Base-by-base conservation (phyloP, 2,888 invertebrate species). In the Gortyna flavago region DNA sequence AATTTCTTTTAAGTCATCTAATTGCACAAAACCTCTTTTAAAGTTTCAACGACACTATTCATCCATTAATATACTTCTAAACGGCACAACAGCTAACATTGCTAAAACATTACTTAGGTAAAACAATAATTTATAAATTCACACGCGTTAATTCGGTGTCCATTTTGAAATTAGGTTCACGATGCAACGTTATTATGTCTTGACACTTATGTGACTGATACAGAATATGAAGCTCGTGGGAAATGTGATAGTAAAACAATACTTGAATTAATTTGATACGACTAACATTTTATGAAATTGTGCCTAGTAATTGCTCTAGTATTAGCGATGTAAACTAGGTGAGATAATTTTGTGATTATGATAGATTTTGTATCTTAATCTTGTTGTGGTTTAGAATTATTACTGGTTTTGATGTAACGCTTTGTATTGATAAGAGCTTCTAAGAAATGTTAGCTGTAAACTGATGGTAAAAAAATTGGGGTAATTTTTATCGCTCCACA, bases 161-260 rank as follows among this genome's bases (percentile, higher is more conserved):
- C 71, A 81, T 87, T 84, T 67, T 81, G 89, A 86, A 88, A 88
- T 80, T 80, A 80, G 85, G 81, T 81, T 68, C 78, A 71, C 75
- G 38, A 79, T 73, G 80, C 74, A 75, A 85, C 72, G 72, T 25
- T 75, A 71, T 61, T 68, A 75, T 82, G 72, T 74, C 83, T 80
- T 88, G 80, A 77, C 84, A 84, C 72, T 81, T 70, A 9, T 78
- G 71, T 79, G 81, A 84, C 75, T 83, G 77, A 83, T 85, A 76
- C 44, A 72, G 57, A 79, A 73, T 78, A 69, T 77, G 78, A 80
- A 79, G 74, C 72, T 54, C 86, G 87, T 89, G 89, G 67, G 89
- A 89, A 79, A 85, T 84, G 79, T 61, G 77, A 81, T 75, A 62
- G 48, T 68, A 69, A 59, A 65, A 88, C 87, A 88, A 85, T 85